Conservation (phyloP, 2,888 invertebrate genomes). For the Isotomurus palustris region DNA sequence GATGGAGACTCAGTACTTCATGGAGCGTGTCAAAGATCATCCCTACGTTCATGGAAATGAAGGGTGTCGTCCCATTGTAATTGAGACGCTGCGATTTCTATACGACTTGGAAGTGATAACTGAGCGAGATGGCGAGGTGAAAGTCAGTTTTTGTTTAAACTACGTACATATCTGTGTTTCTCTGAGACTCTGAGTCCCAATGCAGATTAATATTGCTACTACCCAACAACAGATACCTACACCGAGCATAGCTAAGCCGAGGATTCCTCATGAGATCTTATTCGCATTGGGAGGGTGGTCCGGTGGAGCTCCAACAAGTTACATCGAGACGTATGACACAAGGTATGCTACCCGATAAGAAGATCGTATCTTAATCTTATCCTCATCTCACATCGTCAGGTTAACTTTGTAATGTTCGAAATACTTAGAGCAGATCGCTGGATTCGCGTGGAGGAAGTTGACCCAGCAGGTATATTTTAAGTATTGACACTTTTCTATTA, state of each 20-base stretch:
- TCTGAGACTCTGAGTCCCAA: not conserved
- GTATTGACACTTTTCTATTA: constrained; percentile 42
- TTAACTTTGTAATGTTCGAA: not conserved
- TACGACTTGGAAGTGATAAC: constrained; percentile 87
- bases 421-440: constrained; percentile 67
- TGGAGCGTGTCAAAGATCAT: constrained; percentile 77
- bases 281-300: constrained; percentile 64
- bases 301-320: constrained; percentile 58
- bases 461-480: constrained; percentile 54
- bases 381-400: not conserved
- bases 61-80: constrained; percentile 78
- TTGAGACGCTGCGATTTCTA: constrained; percentile 83
- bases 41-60: constrained; percentile 77
- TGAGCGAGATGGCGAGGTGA: constrained; percentile 69
- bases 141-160: constrained; percentile 2
- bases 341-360: no score
- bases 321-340: constrained; percentile 84
- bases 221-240: constrained; percentile 55
- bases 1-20: constrained; percentile 81
- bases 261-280: constrained; percentile 82
- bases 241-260: constrained; percentile 66
- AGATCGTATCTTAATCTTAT: no score
- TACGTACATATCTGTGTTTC: no score
- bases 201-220: not conserved
- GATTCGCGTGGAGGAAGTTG: constrained; percentile 74